Conservation (phyloP, 1,140 invertebrate genomes). For the Dermatophagoides farinae region DNA sequence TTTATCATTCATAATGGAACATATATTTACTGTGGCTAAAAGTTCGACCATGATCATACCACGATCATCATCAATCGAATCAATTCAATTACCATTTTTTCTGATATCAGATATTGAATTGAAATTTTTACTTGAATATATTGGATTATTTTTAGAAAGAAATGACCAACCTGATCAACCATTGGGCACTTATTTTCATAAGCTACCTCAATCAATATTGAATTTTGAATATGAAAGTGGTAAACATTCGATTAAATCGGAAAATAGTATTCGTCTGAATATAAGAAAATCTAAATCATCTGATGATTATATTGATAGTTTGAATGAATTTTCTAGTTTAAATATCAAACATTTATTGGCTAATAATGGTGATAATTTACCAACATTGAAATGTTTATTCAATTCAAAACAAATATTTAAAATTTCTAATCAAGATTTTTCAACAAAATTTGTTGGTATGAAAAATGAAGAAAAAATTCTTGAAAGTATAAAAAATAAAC, state of each 20-base stretch:
- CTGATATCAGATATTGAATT: background rate
- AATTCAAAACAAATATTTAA: background rate
- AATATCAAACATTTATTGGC: background rate
- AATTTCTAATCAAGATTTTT: background rate
- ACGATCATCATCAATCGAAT: conserved; percentile 1
- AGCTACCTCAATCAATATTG: background rate
- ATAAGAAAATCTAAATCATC: background rate
- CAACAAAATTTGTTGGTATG: background rate
- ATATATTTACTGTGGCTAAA: conserved; percentile 34
- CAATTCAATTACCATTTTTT: background rate
- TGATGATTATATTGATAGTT: background rate
- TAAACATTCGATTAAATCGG: background rate
- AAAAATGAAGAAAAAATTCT: background rate
- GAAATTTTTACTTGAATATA: background rate
- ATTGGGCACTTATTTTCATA: background rate
- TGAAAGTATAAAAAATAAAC: no score
- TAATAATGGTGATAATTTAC: background rate
- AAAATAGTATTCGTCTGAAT: background rate
- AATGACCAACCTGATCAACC: background rate
- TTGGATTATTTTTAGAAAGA: background rate
- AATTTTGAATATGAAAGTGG: background rate
- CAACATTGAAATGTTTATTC: background rate
- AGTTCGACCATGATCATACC: conserved; percentile 23
- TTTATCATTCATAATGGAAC: conserved; percentile 47
- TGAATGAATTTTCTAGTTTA: background rate